Conservation (phyloP, 2,797 vertebrate species). For the Luscinia luscinia region DNA sequence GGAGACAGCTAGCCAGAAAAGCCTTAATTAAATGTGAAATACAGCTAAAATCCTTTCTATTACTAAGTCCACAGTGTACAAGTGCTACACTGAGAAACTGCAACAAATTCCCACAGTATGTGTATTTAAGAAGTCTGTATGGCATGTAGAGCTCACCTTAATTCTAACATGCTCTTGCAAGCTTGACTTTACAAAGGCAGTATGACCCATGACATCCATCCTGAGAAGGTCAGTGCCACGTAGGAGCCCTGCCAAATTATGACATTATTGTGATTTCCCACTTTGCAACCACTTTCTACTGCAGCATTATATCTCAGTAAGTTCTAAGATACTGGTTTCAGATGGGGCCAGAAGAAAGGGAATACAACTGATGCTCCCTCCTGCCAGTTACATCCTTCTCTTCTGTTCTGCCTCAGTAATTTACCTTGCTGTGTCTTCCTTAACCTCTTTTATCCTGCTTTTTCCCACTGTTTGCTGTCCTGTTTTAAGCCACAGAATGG, state of each 20-base stretch:
- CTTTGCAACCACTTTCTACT: neutral
- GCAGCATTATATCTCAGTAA: neutral
- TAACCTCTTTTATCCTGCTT: neutral
- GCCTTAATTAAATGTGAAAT: neutral
- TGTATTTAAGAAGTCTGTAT: neutral
- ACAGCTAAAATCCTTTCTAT: neutral
- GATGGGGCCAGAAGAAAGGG: neutral
- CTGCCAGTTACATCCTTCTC: neutral
- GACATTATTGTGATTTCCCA: neutral
- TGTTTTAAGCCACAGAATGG: neutral
- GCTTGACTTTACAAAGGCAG: neutral
- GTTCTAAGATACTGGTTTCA: neutral
- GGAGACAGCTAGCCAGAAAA: neutral
- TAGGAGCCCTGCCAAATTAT: neutral
- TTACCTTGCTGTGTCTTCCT: neutral
- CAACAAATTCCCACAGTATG: neutral
- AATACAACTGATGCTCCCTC: neutral
- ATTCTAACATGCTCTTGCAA: neutral
- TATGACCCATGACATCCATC: neutral
- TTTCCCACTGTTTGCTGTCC: neutral
- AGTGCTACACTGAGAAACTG: neutral
- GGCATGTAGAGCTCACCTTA: neutral
- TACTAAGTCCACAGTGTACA: neutral
- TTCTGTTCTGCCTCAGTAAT: neutral
- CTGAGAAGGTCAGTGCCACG: neutral